Conservation (phyloP, 2,113 vertebrate species). For the Melospiza georgiana region DNA sequence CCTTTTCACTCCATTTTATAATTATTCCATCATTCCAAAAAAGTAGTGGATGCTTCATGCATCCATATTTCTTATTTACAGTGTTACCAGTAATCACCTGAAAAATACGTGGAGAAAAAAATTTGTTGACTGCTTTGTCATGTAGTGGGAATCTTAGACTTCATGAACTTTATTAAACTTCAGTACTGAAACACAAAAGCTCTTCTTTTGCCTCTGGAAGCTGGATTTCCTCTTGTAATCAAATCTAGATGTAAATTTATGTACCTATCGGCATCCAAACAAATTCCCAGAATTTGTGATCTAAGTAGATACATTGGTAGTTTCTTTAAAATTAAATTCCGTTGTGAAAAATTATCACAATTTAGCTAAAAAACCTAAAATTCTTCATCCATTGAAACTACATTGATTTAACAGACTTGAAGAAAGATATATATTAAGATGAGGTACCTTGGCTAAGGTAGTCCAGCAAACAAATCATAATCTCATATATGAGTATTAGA, state of each 20-base stretch:
- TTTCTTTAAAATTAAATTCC: not conserved
- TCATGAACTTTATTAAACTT: not conserved
- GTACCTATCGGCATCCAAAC: not conserved
- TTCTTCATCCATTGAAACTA: not conserved
- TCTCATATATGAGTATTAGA: not conserved
- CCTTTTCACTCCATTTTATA: not conserved
- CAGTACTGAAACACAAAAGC: rapidly evolving
- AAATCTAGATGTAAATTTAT: not conserved
- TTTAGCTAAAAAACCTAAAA: not conserved
- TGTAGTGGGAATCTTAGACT: not conserved
- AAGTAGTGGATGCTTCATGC: not conserved
- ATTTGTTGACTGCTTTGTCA: not conserved
- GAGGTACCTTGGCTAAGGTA: not conserved
- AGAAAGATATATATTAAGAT: not conserved
- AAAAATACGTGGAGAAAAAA: not conserved
- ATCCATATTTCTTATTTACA: not conserved
- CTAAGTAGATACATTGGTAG: not conserved
- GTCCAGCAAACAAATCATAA: not conserved
- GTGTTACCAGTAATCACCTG: not conserved
- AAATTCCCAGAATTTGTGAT: not conserved
- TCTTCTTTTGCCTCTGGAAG: not conserved
- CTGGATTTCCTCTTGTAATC: not conserved
- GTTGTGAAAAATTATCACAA: not conserved
- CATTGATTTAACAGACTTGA: not conserved
- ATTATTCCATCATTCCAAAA: not conserved